Conservation (phyloP, 2,113 vertebrate genomes). For the Poecile atricapillus region DNA sequence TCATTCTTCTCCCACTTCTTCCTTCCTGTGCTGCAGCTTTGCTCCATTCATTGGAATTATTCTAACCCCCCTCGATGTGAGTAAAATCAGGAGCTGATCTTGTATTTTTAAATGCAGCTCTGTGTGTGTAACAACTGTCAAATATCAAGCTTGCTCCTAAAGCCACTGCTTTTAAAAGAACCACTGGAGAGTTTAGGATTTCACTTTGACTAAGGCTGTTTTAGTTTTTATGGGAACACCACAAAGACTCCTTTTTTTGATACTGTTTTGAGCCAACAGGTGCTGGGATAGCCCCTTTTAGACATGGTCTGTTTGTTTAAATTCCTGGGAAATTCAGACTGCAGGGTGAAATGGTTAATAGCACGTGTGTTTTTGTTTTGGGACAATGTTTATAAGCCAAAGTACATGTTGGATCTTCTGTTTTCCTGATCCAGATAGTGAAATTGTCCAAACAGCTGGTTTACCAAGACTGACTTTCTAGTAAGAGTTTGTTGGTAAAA, state of each 20-base stretch:
- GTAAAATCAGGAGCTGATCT: conserved; percentile 17
- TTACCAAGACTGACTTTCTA: background rate
- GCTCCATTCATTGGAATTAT: background rate
- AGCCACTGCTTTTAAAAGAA: conserved; percentile 23
- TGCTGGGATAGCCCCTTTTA: background rate
- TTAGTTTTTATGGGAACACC: conserved; percentile 17
- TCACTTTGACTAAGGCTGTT: conserved; percentile 30
- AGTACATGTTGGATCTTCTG: background rate
- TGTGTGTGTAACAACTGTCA: background rate
- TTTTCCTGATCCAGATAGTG: background rate
- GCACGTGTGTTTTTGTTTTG: background rate
- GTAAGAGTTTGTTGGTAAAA: background rate
- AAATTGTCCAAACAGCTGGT: background rate
- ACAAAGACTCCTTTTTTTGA: background rate
- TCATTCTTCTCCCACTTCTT: background rate
- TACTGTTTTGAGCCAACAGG: conserved; percentile 4
- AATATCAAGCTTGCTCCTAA: conserved; percentile 33
- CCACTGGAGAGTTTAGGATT: conserved; percentile 29
- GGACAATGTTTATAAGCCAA: background rate
- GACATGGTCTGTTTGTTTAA: background rate
- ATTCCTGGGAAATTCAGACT: background rate
- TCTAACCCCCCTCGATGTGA: background rate
- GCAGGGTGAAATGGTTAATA: background rate
- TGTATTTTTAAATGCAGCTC: background rate
- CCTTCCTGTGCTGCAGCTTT: background rate